Evolutionary conservation across 2,888 invertebrate genomes (phyloP), one percentile per base, ranked within the genome.

Genomic region (Azorinus chamasolen): DNA sequence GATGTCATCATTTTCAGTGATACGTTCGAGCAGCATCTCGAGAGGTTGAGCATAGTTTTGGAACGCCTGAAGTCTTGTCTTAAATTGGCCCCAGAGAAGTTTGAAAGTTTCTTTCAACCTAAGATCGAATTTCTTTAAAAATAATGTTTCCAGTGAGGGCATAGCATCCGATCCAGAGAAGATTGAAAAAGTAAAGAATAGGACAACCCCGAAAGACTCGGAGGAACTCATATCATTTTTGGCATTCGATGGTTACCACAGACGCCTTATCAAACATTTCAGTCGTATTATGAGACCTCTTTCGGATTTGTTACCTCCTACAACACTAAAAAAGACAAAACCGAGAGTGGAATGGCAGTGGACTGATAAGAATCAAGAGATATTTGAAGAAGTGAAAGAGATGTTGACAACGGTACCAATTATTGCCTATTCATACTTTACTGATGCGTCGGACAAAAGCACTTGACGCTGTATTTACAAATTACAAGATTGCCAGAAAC

Each of bases 121-220:
- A 46, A 37, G 50, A 32, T 51, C 45, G 4, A 55, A 59, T 16
- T 70, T 53, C 39, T 39, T 70, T n/a, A 63, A 63, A 25, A 48
- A 70, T 27, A 48, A 63, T 25, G 55, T 70, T 8, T 48, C 46
- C 6, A 48, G 32, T 12, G 57, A 62, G 5, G 70, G 61, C 37
- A 48, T 70, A n/a, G 22, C 54, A 39, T 45, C 62, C 14, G 62
- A 70, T 16, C 57, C 70, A 5, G 22, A 51, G 6, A 69, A 69
- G 37, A 69, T 54, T 1, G 61, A 69, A 25, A 57, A 27, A 18
- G 61, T 70, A 20, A 2, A 39, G 25, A 62, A 62, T 39, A 62
- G 70, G 62, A 62, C 70, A 22, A 48, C 41, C 14, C 70, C 70
- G 45, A 37, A 5, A 12, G 14, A 25, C 12, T 4, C 39, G 4